These are phyloP conservation scores for Sylvia atricapilla DNA, from an alignment of 2,113 vertebrate species.

Conservation along the genomic window DNA sequence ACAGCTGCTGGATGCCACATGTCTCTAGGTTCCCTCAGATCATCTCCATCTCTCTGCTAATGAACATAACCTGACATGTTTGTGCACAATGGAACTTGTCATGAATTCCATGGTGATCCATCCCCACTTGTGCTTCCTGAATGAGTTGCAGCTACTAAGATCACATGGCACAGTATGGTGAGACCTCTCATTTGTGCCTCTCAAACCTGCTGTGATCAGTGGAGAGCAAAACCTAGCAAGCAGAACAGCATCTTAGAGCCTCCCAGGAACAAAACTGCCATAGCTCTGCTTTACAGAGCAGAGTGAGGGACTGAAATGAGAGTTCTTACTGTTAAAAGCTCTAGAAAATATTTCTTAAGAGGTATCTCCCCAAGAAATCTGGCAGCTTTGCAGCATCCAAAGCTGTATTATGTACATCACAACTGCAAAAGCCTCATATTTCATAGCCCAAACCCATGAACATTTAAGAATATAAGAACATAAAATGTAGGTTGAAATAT, in stretches of 20 bases:
- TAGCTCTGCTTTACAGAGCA: not conserved
- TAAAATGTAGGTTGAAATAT: not conserved
- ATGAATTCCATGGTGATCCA: not conserved
- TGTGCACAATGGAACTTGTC: not conserved
- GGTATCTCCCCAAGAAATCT: too few relatives aligned
- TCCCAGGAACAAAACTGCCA: not conserved
- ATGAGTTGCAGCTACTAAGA: not conserved
- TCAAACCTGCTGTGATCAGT: not conserved
- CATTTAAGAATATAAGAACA: not conserved
- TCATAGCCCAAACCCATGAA: not conserved
- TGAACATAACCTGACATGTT: not conserved
- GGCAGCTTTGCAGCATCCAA: not conserved
- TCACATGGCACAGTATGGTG: not conserved
- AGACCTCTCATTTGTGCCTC: not conserved
- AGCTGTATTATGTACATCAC: not conserved
- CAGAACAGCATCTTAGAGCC: not conserved
- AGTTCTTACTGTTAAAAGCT: not conserved
- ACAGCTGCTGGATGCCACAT: not conserved
- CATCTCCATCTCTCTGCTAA: not conserved
- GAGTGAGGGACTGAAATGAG: not conserved
- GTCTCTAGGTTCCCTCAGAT: not conserved
- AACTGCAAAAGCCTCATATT: not conserved
- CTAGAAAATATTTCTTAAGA: not conserved
- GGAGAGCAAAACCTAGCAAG: not conserved
- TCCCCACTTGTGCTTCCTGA: not conserved